Conservation (phyloP, 2,113 vertebrate species). For the Alces alces region DNA sequence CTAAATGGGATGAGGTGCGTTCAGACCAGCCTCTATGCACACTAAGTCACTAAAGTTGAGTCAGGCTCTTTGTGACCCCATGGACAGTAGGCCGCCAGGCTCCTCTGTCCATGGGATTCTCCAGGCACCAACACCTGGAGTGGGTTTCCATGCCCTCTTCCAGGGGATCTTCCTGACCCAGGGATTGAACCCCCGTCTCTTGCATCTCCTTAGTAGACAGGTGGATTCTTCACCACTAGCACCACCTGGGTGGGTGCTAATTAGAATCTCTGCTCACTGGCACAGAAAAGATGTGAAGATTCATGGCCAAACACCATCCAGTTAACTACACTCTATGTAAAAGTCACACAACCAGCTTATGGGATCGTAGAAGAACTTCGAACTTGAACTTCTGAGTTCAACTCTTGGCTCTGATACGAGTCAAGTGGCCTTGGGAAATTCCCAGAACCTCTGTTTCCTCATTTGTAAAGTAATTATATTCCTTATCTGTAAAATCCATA, state of each 20-base stretch:
- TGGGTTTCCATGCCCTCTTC: not conserved
- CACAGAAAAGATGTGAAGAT: not conserved
- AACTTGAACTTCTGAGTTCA: not conserved
- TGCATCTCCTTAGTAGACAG: not conserved
- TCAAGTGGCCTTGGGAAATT: not conserved
- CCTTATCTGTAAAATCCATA: not conserved
- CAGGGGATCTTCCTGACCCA: not conserved
- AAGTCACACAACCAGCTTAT: not conserved
- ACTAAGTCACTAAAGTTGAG: not conserved
- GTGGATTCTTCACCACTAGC: not conserved
- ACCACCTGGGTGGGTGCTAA: not conserved
- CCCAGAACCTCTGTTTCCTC: not conserved
- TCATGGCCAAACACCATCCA: not conserved
- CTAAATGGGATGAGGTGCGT: not conserved
- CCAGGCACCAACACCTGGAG: not conserved
- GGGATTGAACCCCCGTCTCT: not conserved
- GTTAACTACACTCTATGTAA: not conserved
- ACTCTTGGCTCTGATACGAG: not conserved
- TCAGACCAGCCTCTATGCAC: not conserved
- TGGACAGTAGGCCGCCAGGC: fast-evolving
- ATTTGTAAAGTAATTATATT: not conserved
- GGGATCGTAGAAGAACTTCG: not conserved
- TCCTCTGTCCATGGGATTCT: not conserved
- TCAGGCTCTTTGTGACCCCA: not conserved
- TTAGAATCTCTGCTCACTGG: not conserved